phyloP scores from a whole-genome alignment of 2,888 invertebrate genomes.

The Tachina lurida region DNA sequence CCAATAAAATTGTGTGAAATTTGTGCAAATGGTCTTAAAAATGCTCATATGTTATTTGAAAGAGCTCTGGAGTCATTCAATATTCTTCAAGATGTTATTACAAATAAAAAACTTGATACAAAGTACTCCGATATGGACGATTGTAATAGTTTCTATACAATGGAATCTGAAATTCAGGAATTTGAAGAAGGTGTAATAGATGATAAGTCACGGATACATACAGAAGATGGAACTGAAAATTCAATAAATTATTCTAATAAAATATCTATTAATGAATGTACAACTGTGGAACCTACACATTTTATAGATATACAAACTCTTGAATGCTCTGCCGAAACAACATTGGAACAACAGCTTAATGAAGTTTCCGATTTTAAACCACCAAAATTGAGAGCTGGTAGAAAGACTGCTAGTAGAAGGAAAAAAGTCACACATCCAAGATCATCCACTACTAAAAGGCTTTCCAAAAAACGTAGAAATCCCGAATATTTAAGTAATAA shows the following conservation, averaged over 20 bases:
- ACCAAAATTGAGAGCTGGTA: background rate
- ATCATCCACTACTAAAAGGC: background rate
- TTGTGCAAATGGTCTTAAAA: constrained; percentile 34
- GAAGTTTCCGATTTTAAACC: background rate
- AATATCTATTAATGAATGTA: too few relatives aligned
- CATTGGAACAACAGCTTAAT: too few relatives aligned
- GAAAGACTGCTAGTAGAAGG: background rate
- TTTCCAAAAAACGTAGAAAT: background rate
- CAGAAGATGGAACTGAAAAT: too few relatives aligned
- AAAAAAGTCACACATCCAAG: background rate
- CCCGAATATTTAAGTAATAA: background rate
- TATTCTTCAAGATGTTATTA: background rate
- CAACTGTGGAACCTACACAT: too few relatives aligned
- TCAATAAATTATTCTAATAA: too few relatives aligned
- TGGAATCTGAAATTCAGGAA: background rate
- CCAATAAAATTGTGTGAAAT: constrained; percentile 19
- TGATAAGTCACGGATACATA: too few relatives aligned
- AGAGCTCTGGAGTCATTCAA: constrained; percentile 28
- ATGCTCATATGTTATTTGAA: constrained; percentile 41
- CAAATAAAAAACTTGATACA: background rate
- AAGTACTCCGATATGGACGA: background rate
- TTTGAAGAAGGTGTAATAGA: too few relatives aligned
- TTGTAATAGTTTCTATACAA: too few relatives aligned
- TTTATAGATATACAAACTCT: too few relatives aligned
- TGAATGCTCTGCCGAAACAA: too few relatives aligned